Percentiles rank a stretch among this genome's conserved stretches.
Evolutionary conservation across 2,797 vertebrate genomes (phyloP).

Genomic region (Brotula barbata): DNA sequence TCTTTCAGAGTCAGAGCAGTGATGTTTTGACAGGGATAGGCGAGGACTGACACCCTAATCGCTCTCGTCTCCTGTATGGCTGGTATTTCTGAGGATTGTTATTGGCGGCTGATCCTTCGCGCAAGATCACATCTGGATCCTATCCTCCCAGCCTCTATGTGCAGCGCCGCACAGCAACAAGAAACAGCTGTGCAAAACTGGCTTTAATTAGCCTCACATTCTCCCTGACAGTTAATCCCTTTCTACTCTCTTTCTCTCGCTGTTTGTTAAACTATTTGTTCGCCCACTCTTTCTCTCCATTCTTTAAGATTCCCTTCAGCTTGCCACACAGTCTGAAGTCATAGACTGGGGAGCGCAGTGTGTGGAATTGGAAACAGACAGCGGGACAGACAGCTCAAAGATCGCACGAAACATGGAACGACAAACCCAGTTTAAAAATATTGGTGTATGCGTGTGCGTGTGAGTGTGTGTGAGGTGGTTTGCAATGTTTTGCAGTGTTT

Average conservation of each 20-base stretch:
- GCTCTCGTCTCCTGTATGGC: slow-evolving; percentile 71
- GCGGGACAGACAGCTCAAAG: slow-evolving; percentile 45
- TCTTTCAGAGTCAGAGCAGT: slow-evolving; percentile 45
- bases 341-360: slow-evolving; percentile 55
- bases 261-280: slow-evolving; percentile 63
- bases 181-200: slow-evolving; percentile 83
- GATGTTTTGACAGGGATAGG: slow-evolving; percentile 54
- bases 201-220: slow-evolving; percentile 84
- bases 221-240: slow-evolving; percentile 80
- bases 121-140: slow-evolving; percentile 81
- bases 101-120: slow-evolving; percentile 69
- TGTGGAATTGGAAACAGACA: slow-evolving; percentile 67
- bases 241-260: slow-evolving; percentile 64
- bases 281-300: slow-evolving; percentile 33
- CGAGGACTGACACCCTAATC: slow-evolving; percentile 61
- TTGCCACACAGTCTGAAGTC: slow-evolving; percentile 68
- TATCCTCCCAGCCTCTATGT: slow-evolving; percentile 69
- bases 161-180: slow-evolving; percentile 75
- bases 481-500: no score
- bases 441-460: background rate
- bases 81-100: slow-evolving; percentile 74
- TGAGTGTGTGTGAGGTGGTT: no score
- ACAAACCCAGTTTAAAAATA: slow-evolving; percentile 54
- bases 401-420: slow-evolving; percentile 63
- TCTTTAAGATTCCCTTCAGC: slow-evolving; percentile 47